phyloP scores from a whole-genome alignment of 2,797 vertebrate genomes.

The Scyliorhinus canicula region DNA sequence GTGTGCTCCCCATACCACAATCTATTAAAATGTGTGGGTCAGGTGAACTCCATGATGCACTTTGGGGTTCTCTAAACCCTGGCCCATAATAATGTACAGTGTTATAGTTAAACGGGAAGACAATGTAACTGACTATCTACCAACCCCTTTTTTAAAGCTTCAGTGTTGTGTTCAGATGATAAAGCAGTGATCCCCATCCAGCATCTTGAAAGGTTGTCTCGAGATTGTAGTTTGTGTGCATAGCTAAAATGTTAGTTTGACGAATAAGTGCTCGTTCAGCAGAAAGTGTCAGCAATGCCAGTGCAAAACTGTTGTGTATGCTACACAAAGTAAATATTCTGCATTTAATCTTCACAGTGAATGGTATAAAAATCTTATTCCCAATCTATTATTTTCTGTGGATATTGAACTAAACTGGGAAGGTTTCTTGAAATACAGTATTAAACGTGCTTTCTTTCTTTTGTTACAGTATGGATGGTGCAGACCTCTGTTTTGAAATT shows the following conservation, averaged over 20 bases:
- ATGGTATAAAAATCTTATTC: neutral
- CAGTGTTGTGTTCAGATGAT: neutral
- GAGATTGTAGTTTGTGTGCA: neutral
- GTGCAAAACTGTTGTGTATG: neutral
- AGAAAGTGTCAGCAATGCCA: neutral
- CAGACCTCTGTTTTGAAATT: conserved; percentile 96
- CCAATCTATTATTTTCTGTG: neutral
- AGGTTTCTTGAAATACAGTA: neutral
- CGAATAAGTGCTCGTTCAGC: no score
- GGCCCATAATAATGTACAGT: no score
- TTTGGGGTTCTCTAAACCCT: no score
- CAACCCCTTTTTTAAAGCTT: neutral
- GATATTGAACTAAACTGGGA: neutral
- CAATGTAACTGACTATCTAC: no score
- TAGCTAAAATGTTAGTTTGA: neutral
- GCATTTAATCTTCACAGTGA: neutral
- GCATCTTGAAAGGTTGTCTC: neutral
- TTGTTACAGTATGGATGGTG: conserved; percentile 84
- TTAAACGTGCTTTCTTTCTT: conserved; percentile 43
- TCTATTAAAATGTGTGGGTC: no score
- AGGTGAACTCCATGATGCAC: no score
- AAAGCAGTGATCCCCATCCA: neutral
- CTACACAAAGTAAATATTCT: neutral
- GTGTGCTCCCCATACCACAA: no score
- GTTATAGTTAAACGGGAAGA: no score